These are phyloP conservation scores for Pandemis cinnamomeana DNA, from an alignment of 2,888 invertebrate genomes.

Conservation along the genomic window DNA sequence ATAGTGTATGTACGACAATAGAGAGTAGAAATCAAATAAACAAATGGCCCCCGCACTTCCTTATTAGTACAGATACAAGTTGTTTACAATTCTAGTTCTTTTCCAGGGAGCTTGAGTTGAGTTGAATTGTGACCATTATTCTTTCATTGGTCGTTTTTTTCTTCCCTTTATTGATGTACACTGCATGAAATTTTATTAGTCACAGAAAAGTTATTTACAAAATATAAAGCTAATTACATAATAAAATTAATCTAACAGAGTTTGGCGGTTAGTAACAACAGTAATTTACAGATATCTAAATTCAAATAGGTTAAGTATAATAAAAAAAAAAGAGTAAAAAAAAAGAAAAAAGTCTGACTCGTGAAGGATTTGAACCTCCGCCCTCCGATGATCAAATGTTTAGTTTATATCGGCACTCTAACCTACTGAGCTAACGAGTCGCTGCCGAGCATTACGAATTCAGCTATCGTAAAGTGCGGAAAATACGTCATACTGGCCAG, in stretches of 20 bases:
- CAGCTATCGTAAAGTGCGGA: neutral
- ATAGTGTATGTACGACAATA: too few species aligned
- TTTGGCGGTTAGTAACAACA: neutral
- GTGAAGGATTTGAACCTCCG: constrained; percentile 14
- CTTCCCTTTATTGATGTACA: too few species aligned
- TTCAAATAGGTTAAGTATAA: neutral
- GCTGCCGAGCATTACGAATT: neutral
- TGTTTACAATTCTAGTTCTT: too few species aligned
- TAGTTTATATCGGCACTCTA: constrained; percentile 7
- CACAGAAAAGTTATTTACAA: neutral
- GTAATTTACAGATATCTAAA: neutral
- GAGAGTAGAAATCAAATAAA: too few species aligned
- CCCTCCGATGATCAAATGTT: constrained; percentile 3
- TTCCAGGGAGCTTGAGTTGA: too few species aligned
- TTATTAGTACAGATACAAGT: too few species aligned
- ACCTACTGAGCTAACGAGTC: constrained; percentile 14
- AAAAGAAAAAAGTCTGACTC: constrained; percentile 2
- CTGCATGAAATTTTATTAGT: neutral
- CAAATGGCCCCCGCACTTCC: too few species aligned
- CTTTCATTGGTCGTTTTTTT: too few species aligned
- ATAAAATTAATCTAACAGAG: too few species aligned
- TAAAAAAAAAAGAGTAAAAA: neutral
- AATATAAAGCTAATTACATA: too few species aligned
- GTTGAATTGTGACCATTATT: too few species aligned
- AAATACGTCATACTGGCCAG: neutral